phyloP scores from a whole-genome alignment of 1,140 invertebrate genomes.

The Agrilus planipennis region DNA sequence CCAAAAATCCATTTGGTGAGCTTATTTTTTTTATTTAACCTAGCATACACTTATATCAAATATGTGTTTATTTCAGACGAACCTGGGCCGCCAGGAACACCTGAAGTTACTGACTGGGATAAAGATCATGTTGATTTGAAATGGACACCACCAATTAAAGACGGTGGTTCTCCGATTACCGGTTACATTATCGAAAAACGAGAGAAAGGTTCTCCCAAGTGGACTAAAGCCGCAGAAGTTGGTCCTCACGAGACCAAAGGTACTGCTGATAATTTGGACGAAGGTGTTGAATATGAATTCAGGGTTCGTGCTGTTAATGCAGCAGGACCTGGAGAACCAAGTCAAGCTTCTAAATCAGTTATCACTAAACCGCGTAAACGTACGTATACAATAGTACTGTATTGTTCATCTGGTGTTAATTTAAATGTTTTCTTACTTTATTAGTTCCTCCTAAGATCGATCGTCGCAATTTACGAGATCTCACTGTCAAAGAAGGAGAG shows the following conservation, averaged over 20 bases:
- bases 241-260: conserved; percentile 67
- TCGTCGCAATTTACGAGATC: conserved; percentile 59
- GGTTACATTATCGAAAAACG: conserved; percentile 91
- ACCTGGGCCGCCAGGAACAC: conserved; percentile 79
- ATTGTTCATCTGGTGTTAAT: conserved; percentile 6
- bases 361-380: conserved; percentile 76
- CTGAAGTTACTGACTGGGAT: conserved; percentile 87
- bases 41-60: conserved; percentile 3
- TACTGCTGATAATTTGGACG: conserved; percentile 66
- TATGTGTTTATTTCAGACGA: conserved; percentile 49
- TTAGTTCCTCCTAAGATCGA: conserved; percentile 88
- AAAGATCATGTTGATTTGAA: conserved; percentile 86
- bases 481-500: conserved; percentile 73
- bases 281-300: conserved; percentile 81
- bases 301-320: conserved; percentile 71
- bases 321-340: conserved; percentile 66
- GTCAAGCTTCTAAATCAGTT: conserved; percentile 58
- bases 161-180: conserved; percentile 87
- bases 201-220: conserved; percentile 74
- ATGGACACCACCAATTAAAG: conserved; percentile 79
- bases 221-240: conserved; percentile 75
- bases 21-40: conserved; percentile 9
- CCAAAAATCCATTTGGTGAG: conserved; percentile 94
- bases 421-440: conserved; percentile 19
- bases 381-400: conserved; percentile 37